These are phyloP conservation scores for Malurus alboscapulatus DNA, from an alignment of 2,113 vertebrate species.

Conservation along the genomic window DNA sequence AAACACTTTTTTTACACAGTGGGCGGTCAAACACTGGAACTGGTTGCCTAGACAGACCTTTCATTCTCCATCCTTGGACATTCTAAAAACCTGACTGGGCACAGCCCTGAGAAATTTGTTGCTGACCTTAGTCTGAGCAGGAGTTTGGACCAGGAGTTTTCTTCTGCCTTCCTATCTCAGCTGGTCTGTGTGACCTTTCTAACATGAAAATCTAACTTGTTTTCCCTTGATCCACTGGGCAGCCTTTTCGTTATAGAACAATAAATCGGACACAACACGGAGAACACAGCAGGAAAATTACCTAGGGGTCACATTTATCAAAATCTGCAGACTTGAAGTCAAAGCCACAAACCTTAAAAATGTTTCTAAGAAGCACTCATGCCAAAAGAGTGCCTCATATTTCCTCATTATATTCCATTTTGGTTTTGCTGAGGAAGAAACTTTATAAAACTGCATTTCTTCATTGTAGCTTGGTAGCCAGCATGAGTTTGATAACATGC, in stretches of 20 bases:
- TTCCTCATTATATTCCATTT: neutral
- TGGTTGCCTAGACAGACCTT: fast-evolving
- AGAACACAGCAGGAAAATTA: neutral
- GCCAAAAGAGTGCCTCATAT: neutral
- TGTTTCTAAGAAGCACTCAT: neutral
- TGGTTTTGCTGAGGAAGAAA: neutral
- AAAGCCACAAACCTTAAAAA: neutral
- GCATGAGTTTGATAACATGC: neutral
- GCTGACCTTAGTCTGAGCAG: neutral
- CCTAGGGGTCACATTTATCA: neutral
- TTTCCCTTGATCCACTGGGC: neutral
- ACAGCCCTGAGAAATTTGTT: neutral
- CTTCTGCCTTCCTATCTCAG: neutral
- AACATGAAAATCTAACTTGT: neutral
- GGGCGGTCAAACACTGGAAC: neutral
- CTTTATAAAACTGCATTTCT: neutral
- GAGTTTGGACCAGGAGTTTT: neutral
- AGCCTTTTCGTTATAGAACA: neutral
- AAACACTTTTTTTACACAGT: neutral
- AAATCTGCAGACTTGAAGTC: neutral
- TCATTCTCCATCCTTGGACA: neutral
- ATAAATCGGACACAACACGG: neutral
- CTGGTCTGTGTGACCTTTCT: neutral
- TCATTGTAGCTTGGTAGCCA: neutral
- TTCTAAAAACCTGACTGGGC: neutral